Evolutionary conservation across 2,797 vertebrate species (phyloP).

Genomic region (Huso huso): DNA sequence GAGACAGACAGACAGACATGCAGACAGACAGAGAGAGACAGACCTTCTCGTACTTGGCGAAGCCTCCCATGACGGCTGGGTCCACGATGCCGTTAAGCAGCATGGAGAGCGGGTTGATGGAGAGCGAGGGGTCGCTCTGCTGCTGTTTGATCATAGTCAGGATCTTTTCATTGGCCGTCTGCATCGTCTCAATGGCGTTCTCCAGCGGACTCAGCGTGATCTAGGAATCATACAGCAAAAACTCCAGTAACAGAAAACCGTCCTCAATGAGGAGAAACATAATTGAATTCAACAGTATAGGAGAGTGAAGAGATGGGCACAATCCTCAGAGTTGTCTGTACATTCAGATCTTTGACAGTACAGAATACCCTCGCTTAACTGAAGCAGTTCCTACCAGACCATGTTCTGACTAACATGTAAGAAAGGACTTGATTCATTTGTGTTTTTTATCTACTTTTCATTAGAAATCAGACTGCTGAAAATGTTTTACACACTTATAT

Average conservation of each 20-base stretch:
- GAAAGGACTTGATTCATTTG: too few relatives aligned
- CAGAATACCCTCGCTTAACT: too few relatives aligned
- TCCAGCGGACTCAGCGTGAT: conserved; percentile 37
- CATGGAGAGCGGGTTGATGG: conserved; percentile 34
- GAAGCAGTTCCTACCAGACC: too few relatives aligned
- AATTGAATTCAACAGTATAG: background rate
- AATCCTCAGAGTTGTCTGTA: background rate
- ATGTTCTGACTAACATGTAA: background rate
- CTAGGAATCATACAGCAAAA: conserved; percentile 17
- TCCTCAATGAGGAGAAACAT: background rate
- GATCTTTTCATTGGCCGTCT: conserved; percentile 37
- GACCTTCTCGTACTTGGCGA: conserved; percentile 38
- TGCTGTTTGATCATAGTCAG: conserved; percentile 35
- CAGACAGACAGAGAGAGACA: conserved; percentile 6
- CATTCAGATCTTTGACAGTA: too few relatives aligned
- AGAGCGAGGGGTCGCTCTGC: conserved; percentile 28
- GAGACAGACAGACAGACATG: conserved; percentile 30
- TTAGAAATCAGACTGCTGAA: too few relatives aligned
- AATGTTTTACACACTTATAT: background rate
- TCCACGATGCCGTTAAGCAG: conserved; percentile 34
- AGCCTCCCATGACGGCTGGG: conserved; percentile 39
- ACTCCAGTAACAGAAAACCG: background rate
- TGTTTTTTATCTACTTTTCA: too few relatives aligned
- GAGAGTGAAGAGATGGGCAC: background rate
- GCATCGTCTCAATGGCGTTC: conserved; percentile 42